Base-by-base conservation (phyloP, 2,888 invertebrate species). In the Eristalinus sepulchralis region DNA sequence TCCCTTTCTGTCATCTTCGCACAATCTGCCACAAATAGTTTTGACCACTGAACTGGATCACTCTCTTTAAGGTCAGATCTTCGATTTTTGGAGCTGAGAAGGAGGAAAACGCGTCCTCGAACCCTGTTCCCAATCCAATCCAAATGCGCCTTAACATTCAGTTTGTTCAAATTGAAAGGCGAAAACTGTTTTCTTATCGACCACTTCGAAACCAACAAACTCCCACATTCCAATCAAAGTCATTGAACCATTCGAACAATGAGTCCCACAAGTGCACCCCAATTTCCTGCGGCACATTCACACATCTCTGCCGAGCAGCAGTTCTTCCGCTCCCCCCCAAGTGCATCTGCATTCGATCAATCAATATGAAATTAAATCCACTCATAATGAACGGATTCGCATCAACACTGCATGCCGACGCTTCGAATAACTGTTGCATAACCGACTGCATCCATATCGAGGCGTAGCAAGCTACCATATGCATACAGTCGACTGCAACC, bases 261-360 rank as follows among this genome's bases (percentile, higher is more conserved):
- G 17, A 17, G 47, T 17, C 17, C 47, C 17, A 1, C 47, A 17
- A 5, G 17, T 17, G 47, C 17, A 47, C 47, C 8, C 47, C 17
- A 47, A n/a, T 47, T 20, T 47, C n/a, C 47, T 47, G 6, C 17
- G 17, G 17, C 17, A 17, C 17, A 47, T 17, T 17, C 17, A 17
- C 47, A 17, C 17, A 47, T 4, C 17, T 17, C 6, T 5, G 13
- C 13, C n/a, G n/a, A 6, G 47, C 5, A 17, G 17, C 47, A 17
- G 0, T 17, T 47, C 27, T 47, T 17, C 17, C 47, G 47, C 5
- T 8, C 47, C 1, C 17, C 55, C 31, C 31, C 57, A 79, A 66
- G 13, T 47, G 20, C 72, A 72, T 66, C 79, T 80, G 79, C 72
- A 62, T 67, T 57, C 24, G 34, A 80, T 72, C 59, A 80, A 72